These are phyloP conservation scores for Tinamus guttatus DNA, from an alignment of 2,113 vertebrate genomes.

Conservation along the genomic window DNA sequence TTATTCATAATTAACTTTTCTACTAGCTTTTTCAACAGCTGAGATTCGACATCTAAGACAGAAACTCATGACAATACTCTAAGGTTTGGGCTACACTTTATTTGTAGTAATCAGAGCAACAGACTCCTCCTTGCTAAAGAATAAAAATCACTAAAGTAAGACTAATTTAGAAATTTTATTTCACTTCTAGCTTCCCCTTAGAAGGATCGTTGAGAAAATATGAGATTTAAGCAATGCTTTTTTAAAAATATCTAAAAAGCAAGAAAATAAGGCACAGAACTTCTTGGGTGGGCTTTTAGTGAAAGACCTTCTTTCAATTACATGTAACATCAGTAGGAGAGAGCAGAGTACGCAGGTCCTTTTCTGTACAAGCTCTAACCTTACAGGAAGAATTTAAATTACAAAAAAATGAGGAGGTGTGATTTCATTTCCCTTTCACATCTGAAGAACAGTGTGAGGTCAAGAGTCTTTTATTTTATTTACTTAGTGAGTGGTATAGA, in stretches of 20 bases:
- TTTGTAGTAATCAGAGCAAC: not conserved
- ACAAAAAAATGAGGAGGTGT: conserved; percentile 28
- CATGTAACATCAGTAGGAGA: not conserved
- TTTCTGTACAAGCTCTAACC: not conserved
- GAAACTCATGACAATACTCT: not conserved
- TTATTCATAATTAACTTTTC: not conserved
- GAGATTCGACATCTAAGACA: not conserved
- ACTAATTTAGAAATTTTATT: not conserved
- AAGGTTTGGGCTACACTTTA: not conserved
- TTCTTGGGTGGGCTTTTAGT: not conserved
- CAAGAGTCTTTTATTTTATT: conserved; percentile 48
- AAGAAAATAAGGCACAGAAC: not conserved
- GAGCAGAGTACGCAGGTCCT: not conserved
- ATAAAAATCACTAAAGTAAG: not conserved
- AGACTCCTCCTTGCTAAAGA: not conserved
- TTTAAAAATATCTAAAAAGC: not conserved
- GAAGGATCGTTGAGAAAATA: not conserved
- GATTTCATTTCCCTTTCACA: conserved; percentile 43
- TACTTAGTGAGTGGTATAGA: not conserved
- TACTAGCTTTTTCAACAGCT: not conserved
- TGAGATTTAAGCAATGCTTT: not conserved
- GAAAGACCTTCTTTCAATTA: not conserved
- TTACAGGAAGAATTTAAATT: not conserved
- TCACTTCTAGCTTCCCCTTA: not conserved
- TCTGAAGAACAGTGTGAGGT: not conserved